These are phyloP conservation scores for Cheilosia grossa DNA, from an alignment of 2,888 invertebrate species.

Conservation along the genomic window DNA sequence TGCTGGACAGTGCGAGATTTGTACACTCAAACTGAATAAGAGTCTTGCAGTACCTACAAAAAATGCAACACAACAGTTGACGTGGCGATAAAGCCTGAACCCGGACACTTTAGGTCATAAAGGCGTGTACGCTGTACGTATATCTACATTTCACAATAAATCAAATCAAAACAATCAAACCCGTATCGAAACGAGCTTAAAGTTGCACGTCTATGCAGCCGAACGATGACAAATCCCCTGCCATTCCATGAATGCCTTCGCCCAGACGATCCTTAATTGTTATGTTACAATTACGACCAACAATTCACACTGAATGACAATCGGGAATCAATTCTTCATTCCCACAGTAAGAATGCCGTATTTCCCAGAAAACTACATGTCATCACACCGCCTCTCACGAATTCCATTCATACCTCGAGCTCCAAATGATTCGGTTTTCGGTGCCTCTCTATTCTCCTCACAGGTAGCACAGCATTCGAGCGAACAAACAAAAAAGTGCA, in stretches of 20 bases:
- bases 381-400: conserved; percentile 40
- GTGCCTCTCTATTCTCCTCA: conserved; percentile 17
- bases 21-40: no score
- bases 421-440: conserved; percentile 25
- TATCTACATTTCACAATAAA: no score
- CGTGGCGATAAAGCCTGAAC: no score
- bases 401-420: conserved; percentile 55
- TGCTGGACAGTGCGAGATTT: no score
- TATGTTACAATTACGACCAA: background rate
- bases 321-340: conserved; percentile 36
- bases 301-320: background rate
- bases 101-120: no score
- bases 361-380: conserved; percentile 51
- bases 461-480: conserved; percentile 8
- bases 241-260: background rate
- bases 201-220: background rate
- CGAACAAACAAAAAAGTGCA: conserved; percentile 56
- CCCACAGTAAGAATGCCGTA: conserved; percentile 41
- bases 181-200: no score
- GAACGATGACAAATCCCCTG: background rate
- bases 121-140: no score
- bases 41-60: no score
- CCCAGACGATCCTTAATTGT: conserved; percentile 7
- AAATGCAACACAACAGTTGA: no score
- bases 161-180: no score